Percentiles rank a stretch among this genome's conserved stretches.
These are phyloP conservation scores for Belgica antarctica DNA, from an alignment of 2,888 invertebrate genomes.

Conservation along the genomic window DNA sequence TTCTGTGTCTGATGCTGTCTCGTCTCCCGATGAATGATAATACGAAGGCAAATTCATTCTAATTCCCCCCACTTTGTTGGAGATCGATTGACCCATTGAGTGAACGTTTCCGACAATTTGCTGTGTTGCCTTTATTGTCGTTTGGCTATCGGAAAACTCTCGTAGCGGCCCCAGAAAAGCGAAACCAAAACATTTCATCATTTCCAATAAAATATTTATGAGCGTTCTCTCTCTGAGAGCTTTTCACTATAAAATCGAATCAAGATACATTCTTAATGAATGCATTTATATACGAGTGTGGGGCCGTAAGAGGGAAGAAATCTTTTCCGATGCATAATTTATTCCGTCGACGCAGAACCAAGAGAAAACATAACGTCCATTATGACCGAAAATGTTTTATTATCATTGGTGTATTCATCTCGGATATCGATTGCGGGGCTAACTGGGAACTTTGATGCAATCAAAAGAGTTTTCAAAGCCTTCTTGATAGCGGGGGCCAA, in stretches of 20 bases:
- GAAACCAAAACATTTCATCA: constrained; percentile 24
- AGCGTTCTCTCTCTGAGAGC: constrained; percentile 2
- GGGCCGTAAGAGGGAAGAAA: background rate
- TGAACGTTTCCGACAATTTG: background rate
- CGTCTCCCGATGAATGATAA: background rate
- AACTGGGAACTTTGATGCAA: too few relatives aligned
- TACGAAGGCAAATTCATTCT: too few relatives aligned
- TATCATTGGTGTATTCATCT: constrained; percentile 33
- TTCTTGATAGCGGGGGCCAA: background rate
- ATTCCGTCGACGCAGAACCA: background rate
- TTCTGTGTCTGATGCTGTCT: background rate
- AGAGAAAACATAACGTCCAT: constrained; percentile 19
- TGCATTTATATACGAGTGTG: constrained; percentile 35
- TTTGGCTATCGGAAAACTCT: background rate
- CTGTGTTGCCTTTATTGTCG: background rate
- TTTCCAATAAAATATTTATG: constrained; percentile 33
- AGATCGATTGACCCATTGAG: background rate
- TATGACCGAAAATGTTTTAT: constrained; percentile 34
- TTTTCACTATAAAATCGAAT: background rate
- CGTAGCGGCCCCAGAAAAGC: background rate
- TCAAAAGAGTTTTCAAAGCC: background rate
- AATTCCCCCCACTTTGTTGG: background rate
- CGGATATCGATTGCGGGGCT: constrained; percentile 13
- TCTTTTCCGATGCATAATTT: background rate
- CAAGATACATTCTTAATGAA: constrained; percentile 38